phyloP scores from a whole-genome alignment of 1,140 invertebrate species.

The Pogonognathellus flavescens region DNA sequence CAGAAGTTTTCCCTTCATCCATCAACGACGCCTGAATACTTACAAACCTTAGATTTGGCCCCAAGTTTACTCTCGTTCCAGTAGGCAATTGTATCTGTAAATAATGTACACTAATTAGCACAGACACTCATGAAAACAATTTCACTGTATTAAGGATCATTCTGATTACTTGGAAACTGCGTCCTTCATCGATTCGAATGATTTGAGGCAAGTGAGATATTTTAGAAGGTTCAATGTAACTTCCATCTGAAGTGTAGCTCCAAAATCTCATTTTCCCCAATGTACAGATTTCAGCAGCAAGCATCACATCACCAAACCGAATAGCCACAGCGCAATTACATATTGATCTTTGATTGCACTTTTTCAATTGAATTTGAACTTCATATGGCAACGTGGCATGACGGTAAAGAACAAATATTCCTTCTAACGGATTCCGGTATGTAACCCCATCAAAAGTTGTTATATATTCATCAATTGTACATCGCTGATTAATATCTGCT shows the following conservation, averaged over 20 bases:
- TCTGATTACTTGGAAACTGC: conserved; percentile 66
- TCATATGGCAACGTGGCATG: conserved; percentile 65
- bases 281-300: conserved; percentile 65
- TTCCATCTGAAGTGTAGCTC: conserved; percentile 64
- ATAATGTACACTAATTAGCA: background rate
- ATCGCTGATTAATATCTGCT: conserved; percentile 65
- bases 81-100: conserved; percentile 65
- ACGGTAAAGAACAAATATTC: conserved; percentile 66
- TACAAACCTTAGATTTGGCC: conserved; percentile 65
- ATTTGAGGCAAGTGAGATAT: conserved; percentile 65
- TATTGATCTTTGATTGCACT: conserved; percentile 62
- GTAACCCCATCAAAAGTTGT: conserved; percentile 66
- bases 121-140: background rate
- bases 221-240: conserved; percentile 62
- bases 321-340: conserved; percentile 67
- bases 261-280: conserved; percentile 66
- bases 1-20: conserved; percentile 65
- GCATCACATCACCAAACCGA: conserved; percentile 64
- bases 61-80: conserved; percentile 65
- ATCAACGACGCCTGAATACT: conserved; percentile 63
- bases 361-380: conserved; percentile 65
- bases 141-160: background rate
- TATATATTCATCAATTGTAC: conserved; percentile 58
- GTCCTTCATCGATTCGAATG: conserved; percentile 66
- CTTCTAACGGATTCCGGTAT: conserved; percentile 65